A percentile compares a stretch with the other conserved stretches of the same genome.
Evolutionary conservation across 92 coral and sea anemone species (phyloP).

Genomic region (Heliopora coerulea): DNA sequence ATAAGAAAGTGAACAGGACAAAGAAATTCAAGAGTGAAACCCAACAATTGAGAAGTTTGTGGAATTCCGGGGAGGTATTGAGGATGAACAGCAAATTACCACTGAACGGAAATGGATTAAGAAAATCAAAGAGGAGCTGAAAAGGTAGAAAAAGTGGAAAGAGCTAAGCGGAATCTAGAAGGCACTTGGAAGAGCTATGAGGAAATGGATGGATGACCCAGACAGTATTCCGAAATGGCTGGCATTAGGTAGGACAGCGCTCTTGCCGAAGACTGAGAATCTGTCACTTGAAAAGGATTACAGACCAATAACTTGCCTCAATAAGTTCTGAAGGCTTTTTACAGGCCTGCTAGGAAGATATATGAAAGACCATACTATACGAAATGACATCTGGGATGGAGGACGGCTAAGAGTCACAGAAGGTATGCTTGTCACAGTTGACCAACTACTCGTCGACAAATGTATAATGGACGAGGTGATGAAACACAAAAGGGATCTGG

Average conservation of each 20-base stretch:
- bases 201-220: constrained; percentile 16
- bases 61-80: constrained; percentile 36
- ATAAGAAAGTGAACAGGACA: constrained; percentile 30
- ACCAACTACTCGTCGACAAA: constrained; percentile 52
- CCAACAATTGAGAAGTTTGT: constrained; percentile 37
- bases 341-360: constrained; percentile 46
- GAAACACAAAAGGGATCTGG: constrained; percentile 44
- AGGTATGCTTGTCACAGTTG: constrained; percentile 53
- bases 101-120: constrained; percentile 39
- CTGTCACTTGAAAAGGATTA: constrained; percentile 44
- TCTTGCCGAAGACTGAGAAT: constrained; percentile 42
- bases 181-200: constrained; percentile 21
- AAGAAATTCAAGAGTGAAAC: constrained; percentile 20
- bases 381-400: constrained; percentile 53
- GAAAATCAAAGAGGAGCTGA: constrained; percentile 32
- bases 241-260: constrained; percentile 42
- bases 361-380: constrained; percentile 39
- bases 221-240: constrained; percentile 40
- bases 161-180: constrained; percentile 13
- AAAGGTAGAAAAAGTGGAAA: constrained; percentile 28
- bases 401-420: constrained; percentile 47
- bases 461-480: constrained; percentile 45
- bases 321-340: constrained; percentile 26
- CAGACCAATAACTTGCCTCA: constrained; percentile 53
- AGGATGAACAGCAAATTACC: constrained; percentile 28